phyloP scores from a whole-genome alignment of 2,797 vertebrate genomes.

The Dipus sagitta region DNA sequence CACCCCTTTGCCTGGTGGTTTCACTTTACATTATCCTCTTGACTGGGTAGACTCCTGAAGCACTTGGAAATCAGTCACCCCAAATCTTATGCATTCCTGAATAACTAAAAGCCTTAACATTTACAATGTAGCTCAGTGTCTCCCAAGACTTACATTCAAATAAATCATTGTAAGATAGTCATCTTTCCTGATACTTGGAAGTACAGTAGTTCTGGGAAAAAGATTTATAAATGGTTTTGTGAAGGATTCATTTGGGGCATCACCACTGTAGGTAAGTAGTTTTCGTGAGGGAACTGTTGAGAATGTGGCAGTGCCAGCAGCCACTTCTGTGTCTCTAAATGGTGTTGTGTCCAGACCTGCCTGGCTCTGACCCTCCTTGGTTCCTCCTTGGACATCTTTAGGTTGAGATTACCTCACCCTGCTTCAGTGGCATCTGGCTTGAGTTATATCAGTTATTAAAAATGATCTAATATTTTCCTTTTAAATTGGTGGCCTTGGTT shows the following conservation, averaged over 20 bases:
- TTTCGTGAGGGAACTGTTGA: not conserved
- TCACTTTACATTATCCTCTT: not conserved
- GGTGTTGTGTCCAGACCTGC: not conserved
- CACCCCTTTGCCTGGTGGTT: not conserved
- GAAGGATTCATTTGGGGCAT: constrained; percentile 3
- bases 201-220: not conserved
- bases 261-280: not conserved
- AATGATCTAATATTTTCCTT: constrained; percentile 83
- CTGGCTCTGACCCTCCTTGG: constrained; percentile 50
- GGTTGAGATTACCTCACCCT: constrained; percentile 69
- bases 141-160: constrained; percentile 10
- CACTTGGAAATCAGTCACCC: not conserved
- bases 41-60: not conserved
- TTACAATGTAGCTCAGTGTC: not conserved
- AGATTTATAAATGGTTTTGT: not conserved
- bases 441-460: constrained; percentile 83
- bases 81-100: not conserved
- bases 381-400: constrained; percentile 61
- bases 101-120: not conserved
- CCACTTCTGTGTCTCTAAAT: not conserved
- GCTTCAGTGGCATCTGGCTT: constrained; percentile 74
- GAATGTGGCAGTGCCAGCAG: not conserved
- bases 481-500: constrained; percentile 74
- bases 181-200: constrained; percentile 44
- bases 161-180: not conserved